These are phyloP conservation scores for Columba guinea DNA, from an alignment of 2,797 vertebrate species.

Conservation along the genomic window DNA sequence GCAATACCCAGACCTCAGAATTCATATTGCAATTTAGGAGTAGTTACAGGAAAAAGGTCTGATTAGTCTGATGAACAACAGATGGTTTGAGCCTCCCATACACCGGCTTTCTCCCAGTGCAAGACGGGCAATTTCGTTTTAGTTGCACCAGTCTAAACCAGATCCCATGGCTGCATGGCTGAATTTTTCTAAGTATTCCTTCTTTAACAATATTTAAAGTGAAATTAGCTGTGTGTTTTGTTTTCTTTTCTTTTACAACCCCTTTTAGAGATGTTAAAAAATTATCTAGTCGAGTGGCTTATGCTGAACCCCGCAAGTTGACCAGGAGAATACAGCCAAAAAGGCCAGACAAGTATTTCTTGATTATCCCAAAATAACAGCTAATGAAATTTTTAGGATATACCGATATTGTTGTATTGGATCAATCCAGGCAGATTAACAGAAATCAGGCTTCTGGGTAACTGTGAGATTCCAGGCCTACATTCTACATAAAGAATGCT, in stretches of 20 bases:
- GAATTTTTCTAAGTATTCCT: not conserved
- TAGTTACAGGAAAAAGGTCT: constrained; percentile 47
- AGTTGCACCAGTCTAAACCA: not conserved
- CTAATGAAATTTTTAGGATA: not conserved
- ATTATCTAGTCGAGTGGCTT: not conserved
- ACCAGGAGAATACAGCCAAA: not conserved
- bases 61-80: constrained; percentile 68
- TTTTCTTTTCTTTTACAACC: not conserved
- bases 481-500: constrained; percentile 53
- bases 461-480: not conserved
- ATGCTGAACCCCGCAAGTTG: not conserved
- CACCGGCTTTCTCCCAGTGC: constrained; percentile 19
- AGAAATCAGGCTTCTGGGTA: not conserved
- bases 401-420: not conserved
- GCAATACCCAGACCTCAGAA: constrained; percentile 3
- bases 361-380: not conserved
- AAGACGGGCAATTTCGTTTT: constrained; percentile 23
- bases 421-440: not conserved
- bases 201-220: not conserved
- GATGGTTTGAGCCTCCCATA: constrained; percentile 42
- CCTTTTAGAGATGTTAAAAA: not conserved
- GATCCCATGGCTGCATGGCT: not conserved
- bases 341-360: not conserved
- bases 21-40: constrained; percentile 43
- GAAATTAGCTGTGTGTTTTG: not conserved